A percentile compares a stretch with the other conserved stretches of the same genome.
phyloP scores from a whole-genome alignment of 2,113 vertebrate genomes.

The Acanthisitta chloris region DNA sequence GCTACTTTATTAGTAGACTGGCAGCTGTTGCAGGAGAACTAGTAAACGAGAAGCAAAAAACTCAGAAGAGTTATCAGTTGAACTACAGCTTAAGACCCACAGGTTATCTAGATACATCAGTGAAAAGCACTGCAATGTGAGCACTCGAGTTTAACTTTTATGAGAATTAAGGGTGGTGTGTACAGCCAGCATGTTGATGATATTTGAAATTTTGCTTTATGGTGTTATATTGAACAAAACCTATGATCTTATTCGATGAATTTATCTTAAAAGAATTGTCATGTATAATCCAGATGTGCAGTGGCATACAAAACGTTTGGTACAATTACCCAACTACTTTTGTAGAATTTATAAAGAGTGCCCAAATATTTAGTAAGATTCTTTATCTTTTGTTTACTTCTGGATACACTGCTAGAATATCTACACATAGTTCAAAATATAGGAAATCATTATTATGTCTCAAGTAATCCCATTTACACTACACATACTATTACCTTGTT shows the following conservation, averaged over 20 bases:
- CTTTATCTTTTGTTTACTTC: not conserved
- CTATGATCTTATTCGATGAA: not conserved
- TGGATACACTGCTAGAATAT: not conserved
- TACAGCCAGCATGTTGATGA: not conserved
- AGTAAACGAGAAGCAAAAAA: constrained; percentile 13
- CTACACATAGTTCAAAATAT: not conserved
- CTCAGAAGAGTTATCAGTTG: not conserved
- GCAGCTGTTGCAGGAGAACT: not conserved
- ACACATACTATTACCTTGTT: not conserved
- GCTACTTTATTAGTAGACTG: not conserved
- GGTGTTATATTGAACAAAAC: not conserved
- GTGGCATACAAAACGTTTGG: not conserved
- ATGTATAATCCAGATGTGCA: not conserved
- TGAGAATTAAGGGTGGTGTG: not conserved
- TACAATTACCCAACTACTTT: not conserved
- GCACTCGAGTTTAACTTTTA: not conserved
- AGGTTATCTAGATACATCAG: not conserved
- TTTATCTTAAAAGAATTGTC: not conserved
- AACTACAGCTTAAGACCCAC: not conserved
- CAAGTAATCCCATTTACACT: not conserved
- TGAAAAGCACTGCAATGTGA: not conserved
- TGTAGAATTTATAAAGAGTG: not conserved
- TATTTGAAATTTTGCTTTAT: not conserved
- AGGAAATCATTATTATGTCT: not conserved
- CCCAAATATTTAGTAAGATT: not conserved